Percentiles rank a stretch among this genome's conserved stretches.
These are phyloP conservation scores for Phylloscopus trochiloides DNA, from an alignment of 2,113 vertebrate species.

Conservation along the genomic window DNA sequence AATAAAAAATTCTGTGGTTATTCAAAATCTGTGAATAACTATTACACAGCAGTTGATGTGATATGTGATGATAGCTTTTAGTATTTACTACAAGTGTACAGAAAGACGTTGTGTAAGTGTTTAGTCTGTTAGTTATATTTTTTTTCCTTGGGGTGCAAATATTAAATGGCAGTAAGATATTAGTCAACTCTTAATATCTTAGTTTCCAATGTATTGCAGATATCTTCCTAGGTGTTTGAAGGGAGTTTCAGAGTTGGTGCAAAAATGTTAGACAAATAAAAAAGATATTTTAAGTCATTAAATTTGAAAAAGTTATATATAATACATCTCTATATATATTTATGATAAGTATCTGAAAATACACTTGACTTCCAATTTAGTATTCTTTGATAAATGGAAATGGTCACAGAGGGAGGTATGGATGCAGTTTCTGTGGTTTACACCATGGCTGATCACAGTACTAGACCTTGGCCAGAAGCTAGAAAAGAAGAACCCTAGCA, in stretches of 20 bases:
- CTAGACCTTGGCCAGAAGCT: background rate
- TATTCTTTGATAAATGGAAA: background rate
- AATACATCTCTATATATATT: background rate
- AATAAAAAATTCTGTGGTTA: background rate
- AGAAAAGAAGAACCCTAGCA: background rate
- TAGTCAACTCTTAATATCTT: background rate
- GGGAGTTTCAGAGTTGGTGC: background rate
- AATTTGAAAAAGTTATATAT: background rate
- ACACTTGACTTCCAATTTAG: background rate
- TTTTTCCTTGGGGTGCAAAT: background rate
- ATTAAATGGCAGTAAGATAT: background rate
- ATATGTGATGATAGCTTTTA: background rate
- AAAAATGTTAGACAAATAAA: background rate
- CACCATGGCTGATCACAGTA: background rate
- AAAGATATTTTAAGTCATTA: background rate
- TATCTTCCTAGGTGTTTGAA: background rate
- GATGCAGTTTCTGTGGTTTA: background rate
- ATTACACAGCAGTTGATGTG: background rate
- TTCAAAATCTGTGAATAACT: background rate
- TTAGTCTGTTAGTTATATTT: background rate
- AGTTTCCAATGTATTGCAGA: background rate
- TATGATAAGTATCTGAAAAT: background rate
- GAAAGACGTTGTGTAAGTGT: fast-evolving
- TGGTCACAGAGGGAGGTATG: background rate
- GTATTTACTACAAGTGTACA: background rate